Evolutionary conservation across 2,113 vertebrate species (phyloP).

Genomic region (Neomonachus schauinslandi): DNA sequence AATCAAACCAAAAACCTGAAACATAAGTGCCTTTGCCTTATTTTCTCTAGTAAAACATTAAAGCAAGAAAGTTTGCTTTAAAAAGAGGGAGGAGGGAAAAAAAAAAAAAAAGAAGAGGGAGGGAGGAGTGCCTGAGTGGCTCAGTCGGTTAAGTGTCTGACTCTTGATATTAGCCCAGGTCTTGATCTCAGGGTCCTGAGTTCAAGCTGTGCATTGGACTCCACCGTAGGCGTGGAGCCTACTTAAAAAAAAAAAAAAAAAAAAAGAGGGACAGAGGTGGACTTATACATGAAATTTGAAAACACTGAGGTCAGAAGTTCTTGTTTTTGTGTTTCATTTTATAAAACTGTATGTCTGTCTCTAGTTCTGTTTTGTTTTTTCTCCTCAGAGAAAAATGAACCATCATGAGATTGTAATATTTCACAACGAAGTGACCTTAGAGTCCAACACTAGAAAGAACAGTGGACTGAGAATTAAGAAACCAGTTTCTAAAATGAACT

Average conservation of each 20-base stretch:
- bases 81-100: not conserved
- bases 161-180: too few species aligned
- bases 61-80: conserved; percentile 36
- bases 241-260: not conserved
- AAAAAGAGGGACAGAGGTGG: not conserved
- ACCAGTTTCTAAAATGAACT: conserved; percentile 38
- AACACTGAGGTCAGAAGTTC: conserved; percentile 32
- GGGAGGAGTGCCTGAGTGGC: not conserved
- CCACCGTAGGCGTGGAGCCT: too few species aligned
- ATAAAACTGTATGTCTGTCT: not conserved
- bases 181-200: too few species aligned
- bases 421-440: not conserved
- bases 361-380: not conserved
- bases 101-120: too few species aligned
- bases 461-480: conserved; percentile 12
- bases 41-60: conserved; percentile 67
- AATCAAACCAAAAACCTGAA: conserved; percentile 40
- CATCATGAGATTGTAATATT: not conserved
- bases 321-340: conserved; percentile 4
- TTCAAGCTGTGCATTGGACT: too few species aligned
- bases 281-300: conserved; percentile 51
- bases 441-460: not conserved
- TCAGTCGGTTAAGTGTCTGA: too few species aligned
- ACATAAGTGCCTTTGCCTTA: not conserved
- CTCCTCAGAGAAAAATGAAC: not conserved